Base-by-base conservation (phyloP, 2,113 vertebrate genomes). In the Malaclemys terrapin region DNA sequence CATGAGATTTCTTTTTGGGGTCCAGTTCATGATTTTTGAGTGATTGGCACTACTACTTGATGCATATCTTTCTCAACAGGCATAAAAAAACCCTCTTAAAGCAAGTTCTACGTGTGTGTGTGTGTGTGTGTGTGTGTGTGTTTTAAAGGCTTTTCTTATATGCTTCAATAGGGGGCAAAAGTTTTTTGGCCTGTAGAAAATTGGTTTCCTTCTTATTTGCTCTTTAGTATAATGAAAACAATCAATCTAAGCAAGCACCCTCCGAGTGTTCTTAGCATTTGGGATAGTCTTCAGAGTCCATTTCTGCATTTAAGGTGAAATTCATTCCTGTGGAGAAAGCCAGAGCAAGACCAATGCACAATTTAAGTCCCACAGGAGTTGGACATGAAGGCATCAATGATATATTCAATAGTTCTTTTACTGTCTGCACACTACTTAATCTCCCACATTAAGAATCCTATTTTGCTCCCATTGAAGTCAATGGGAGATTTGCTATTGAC, bases 61-160 rank as follows among this genome's bases (percentile, higher is more conserved):
- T 54, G n/a, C 2, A 49, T 0, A 0, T 22, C 4, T 80, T 38
- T 79, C 31, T 84, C 35, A 14, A 35, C 42, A 27, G 45, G 6
- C n/a, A 80, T 0, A 1, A 78, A 57, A 88, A 8, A 29, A 31
- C 80, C 59, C 65, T 5, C n/a, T 72, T 38, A 38, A 38, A 72
- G 19, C 65, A 38, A 10, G n/a, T 72, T 38, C 65, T n/a, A 19
- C 7, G 7, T 31, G 53, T 54, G 6, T 53, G 53, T 53, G 53
- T 54, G 53, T 54, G 54, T 27, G 24, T 29, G 22, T 22, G 42
- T 42, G 42, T 42, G 42, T 42, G 42, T 16, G 31, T 65, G 35
- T 72, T 62, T n/a, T 69, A 69, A 65, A n/a, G 59, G 81, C 12
- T 92, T 12, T 24, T 81, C 84, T 6, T 35, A 29, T 56, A 69